A percentile compares a stretch with the other conserved stretches of the same genome.
phyloP scores from a whole-genome alignment of 2,797 vertebrate species.

The Crax fasciolata region DNA sequence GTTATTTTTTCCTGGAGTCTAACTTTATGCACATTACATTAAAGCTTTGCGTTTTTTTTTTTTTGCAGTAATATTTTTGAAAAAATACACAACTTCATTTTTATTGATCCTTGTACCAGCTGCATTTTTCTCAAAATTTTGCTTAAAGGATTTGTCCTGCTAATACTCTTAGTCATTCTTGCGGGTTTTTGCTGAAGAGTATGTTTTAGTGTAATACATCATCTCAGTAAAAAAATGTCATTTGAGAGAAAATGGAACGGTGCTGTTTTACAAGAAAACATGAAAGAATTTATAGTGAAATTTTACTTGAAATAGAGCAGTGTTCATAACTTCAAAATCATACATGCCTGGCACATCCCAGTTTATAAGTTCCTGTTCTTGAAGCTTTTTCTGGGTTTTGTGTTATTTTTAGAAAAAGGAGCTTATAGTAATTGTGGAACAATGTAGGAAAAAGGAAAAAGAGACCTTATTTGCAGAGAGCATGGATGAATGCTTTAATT shows the following conservation, averaged over 20 bases:
- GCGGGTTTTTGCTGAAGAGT: slow-evolving; percentile 2
- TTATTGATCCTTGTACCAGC: background rate
- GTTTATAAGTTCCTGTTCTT: background rate
- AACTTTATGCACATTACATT: background rate
- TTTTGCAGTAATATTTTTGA: background rate
- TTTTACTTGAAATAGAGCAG: slow-evolving; percentile 21
- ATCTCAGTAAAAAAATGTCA: background rate
- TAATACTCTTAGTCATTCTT: background rate
- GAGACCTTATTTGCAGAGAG: background rate
- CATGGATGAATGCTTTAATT: background rate
- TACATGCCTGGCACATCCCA: background rate
- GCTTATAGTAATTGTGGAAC: background rate
- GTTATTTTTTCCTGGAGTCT: background rate
- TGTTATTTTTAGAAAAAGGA: background rate
- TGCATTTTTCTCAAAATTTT: background rate
- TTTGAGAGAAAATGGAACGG: slow-evolving; percentile 32
- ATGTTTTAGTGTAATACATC: background rate
- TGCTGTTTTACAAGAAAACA: background rate
- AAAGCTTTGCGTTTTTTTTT: background rate
- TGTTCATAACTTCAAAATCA: background rate
- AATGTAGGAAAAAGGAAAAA: background rate
- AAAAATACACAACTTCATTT: background rate
- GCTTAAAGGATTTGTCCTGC: background rate
- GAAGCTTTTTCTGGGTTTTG: background rate
- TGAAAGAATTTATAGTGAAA: slow-evolving; percentile 37